Conservation (phyloP, 1,140 invertebrate species). For the Mesaphorura yosii region DNA sequence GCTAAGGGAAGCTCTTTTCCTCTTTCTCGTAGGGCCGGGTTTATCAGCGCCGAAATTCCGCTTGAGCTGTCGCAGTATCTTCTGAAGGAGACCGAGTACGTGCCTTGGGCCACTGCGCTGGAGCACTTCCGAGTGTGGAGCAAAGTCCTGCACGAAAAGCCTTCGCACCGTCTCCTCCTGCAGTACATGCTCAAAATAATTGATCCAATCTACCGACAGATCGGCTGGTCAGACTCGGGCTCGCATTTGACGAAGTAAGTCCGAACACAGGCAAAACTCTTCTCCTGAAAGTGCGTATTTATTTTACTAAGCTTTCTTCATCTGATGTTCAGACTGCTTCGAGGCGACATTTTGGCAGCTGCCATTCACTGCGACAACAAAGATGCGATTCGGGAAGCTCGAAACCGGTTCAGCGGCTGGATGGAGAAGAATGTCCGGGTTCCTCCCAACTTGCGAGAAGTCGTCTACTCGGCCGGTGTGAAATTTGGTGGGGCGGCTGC, state of each 20-base stretch:
- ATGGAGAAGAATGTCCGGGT: constrained; percentile 47
- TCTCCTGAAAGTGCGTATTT: no score
- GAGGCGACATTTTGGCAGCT: constrained; percentile 45
- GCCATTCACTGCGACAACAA: constrained; percentile 52
- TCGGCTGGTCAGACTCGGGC: constrained; percentile 56
- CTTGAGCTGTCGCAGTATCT: constrained; percentile 58
- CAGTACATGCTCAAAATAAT: constrained; percentile 49
- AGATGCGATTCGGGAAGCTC: constrained; percentile 50
- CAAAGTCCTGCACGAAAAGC: constrained; percentile 51
- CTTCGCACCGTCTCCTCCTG: constrained; percentile 51
- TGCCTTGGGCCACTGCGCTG: constrained; percentile 59
- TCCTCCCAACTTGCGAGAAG: constrained; percentile 55
- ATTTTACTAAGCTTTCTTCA: background rate
- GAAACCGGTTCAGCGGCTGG: constrained; percentile 51
- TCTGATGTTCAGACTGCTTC: constrained; percentile 40
- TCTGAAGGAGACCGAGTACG: constrained; percentile 55
- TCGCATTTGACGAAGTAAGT: constrained; percentile 52
- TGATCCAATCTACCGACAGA: constrained; percentile 45
- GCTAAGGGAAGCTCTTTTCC: background rate
- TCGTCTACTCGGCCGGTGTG: constrained; percentile 58
- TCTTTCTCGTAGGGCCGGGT: constrained; percentile 47
- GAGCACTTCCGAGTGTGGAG: constrained; percentile 56
- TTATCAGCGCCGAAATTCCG: constrained; percentile 54
- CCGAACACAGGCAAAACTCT: background rate
- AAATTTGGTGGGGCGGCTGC: constrained; percentile 54